phyloP scores from a whole-genome alignment of 2,888 invertebrate genomes.

The Slavum lentiscoides region DNA sequence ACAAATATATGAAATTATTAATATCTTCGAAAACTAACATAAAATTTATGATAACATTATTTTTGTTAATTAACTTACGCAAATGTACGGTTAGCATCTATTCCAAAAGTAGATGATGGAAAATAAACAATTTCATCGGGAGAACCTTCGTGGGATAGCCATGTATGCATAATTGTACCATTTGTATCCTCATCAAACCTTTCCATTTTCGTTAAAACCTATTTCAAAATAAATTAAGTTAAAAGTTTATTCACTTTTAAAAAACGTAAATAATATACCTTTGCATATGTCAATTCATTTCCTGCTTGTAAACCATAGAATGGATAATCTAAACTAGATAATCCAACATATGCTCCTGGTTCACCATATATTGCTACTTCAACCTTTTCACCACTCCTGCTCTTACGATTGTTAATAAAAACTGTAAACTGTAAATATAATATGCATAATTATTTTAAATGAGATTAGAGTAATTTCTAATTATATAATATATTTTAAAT shows the following conservation, averaged over 20 bases:
- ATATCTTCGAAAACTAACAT: not conserved
- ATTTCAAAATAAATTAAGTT: slow-evolving; percentile 54
- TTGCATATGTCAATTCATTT: slow-evolving; percentile 84
- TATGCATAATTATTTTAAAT: slow-evolving; percentile 13
- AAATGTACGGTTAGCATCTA: slow-evolving; percentile 92
- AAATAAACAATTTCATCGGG: slow-evolving; percentile 84
- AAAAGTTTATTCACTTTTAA: not conserved
- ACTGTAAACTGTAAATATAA: slow-evolving; percentile 71
- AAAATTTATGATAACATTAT: not conserved
- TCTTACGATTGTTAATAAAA: slow-evolving; percentile 88
- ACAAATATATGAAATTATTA: not conserved
- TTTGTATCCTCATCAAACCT: slow-evolving; percentile 83
- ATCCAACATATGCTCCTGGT: slow-evolving; percentile 90
- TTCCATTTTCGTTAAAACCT: slow-evolving; percentile 84
- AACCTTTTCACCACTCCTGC: slow-evolving; percentile 87
- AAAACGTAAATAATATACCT: slow-evolving; percentile 62
- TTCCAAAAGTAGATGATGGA: slow-evolving; percentile 86
- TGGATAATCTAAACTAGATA: slow-evolving; percentile 86
- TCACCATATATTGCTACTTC: slow-evolving; percentile 93
- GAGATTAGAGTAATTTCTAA: not conserved
- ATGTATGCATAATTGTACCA: slow-evolving; percentile 79
- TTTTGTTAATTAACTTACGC: slow-evolving; percentile 64
- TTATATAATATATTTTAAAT: not conserved
- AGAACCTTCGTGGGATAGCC: slow-evolving; percentile 83
- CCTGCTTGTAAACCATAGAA: slow-evolving; percentile 93